phyloP scores from a whole-genome alignment of 2,888 invertebrate genomes.

The Drosophila robusta region DNA sequence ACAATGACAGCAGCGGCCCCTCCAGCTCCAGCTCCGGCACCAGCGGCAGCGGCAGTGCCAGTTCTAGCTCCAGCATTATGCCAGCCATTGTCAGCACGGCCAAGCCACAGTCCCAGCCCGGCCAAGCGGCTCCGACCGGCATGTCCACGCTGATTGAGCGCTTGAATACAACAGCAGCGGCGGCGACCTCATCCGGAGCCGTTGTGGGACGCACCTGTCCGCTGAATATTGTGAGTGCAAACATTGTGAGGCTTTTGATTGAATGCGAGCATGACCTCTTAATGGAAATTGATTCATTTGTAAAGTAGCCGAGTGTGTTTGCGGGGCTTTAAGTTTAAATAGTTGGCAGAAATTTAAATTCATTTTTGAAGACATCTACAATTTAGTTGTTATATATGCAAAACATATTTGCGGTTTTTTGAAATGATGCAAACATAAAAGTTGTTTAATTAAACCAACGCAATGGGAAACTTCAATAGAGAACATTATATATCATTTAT shows the following conservation, averaged over 20 bases:
- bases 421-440: no score
- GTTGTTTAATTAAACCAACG: no score
- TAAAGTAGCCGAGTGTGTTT: background rate
- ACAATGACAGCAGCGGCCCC: slow-evolving; percentile 19
- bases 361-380: no score
- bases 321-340: background rate
- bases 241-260: slow-evolving; percentile 3
- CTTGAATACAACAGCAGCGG: slow-evolving; percentile 53
- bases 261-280: slow-evolving; percentile 7
- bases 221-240: slow-evolving; percentile 83
- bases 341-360: no score
- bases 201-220: slow-evolving; percentile 81
- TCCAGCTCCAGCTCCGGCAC: slow-evolving; percentile 19
- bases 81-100: slow-evolving; percentile 35
- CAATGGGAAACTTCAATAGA: no score
- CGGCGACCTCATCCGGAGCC: slow-evolving; percentile 29
- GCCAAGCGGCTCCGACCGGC: slow-evolving; percentile 30
- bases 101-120: slow-evolving; percentile 35
- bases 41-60: slow-evolving; percentile 14
- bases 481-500: background rate
- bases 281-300: slow-evolving; percentile 3
- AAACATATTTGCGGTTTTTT: no score
- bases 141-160: slow-evolving; percentile 61
- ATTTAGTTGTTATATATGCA: no score
- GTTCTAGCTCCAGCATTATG: slow-evolving; percentile 42